Evolutionary conservation across 2,888 invertebrate species (phyloP).

Genomic region (Drosophila neotestacea): DNA sequence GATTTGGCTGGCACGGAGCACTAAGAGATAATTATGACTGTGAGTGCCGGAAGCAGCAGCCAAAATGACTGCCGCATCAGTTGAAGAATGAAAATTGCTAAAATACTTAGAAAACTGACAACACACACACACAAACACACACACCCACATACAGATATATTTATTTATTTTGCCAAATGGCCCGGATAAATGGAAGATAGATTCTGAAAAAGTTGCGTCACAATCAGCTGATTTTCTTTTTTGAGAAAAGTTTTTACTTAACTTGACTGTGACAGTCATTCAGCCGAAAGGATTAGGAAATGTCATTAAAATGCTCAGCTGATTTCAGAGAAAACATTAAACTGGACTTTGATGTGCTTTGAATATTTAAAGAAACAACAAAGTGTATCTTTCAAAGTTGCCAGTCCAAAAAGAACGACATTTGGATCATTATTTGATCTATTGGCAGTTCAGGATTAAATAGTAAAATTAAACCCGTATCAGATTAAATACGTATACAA

Average conservation of each 20-base stretch:
- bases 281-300: conserved; percentile 1
- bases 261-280: background rate
- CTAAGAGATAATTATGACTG: conserved; percentile 31
- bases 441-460: no score
- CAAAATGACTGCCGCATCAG: conserved; percentile 11
- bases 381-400: background rate
- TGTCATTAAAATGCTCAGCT: background rate
- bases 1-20: conserved; percentile 22
- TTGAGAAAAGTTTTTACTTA: conserved; percentile 1
- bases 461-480: no score
- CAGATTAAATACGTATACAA: no score
- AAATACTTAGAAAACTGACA: conserved; percentile 19
- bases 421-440: no score
- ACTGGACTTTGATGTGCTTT: background rate
- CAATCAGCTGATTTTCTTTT: conserved; percentile 6
- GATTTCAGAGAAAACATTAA: background rate
- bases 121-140: background rate
- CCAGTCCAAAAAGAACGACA: no score
- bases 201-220: background rate
- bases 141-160: no score
- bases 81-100: conserved; percentile 21
- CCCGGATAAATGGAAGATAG: conserved; percentile 6
- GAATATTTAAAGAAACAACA: no score
- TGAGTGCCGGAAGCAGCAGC: background rate
- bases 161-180: conserved; percentile 14